Conservation (phyloP, 2,113 vertebrate species). For the Tiliqua scincoides region DNA sequence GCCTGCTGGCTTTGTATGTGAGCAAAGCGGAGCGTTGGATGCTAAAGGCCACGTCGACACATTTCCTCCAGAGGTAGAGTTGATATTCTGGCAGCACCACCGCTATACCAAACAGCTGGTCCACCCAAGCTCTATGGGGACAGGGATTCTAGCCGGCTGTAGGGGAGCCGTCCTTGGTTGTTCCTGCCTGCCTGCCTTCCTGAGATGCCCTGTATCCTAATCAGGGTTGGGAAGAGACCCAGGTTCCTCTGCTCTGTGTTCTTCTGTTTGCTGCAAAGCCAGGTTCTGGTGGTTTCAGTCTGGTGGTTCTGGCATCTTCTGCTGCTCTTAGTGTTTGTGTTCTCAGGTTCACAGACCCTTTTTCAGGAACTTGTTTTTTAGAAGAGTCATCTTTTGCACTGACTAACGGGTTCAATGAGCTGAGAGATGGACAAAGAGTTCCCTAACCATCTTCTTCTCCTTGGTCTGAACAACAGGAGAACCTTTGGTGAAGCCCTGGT, state of each 20-base stretch:
- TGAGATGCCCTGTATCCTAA: neutral
- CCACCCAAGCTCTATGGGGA: neutral
- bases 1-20: neutral
- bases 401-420: neutral
- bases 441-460: neutral
- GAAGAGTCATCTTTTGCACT: neutral
- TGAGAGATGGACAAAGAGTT: neutral
- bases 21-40: neutral
- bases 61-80: neutral
- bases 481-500: fast-evolving
- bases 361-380: too few species aligned
- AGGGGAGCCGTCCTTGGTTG: neutral
- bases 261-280: neutral
- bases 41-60: neutral
- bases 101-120: neutral
- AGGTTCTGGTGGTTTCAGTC: neutral
- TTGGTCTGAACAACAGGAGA: neutral
- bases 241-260: neutral
- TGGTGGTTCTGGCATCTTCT: too few species aligned
- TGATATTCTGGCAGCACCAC: neutral
- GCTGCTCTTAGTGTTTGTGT: neutral
- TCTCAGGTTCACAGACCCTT: too few species aligned
- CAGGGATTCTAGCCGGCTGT: too few species aligned
- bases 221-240: neutral
- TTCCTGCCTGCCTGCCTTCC: neutral